A percentile compares a stretch with the other conserved stretches of the same genome.
phyloP scores from a whole-genome alignment of 2,888 invertebrate genomes.

The Plebejus melissa region DNA sequence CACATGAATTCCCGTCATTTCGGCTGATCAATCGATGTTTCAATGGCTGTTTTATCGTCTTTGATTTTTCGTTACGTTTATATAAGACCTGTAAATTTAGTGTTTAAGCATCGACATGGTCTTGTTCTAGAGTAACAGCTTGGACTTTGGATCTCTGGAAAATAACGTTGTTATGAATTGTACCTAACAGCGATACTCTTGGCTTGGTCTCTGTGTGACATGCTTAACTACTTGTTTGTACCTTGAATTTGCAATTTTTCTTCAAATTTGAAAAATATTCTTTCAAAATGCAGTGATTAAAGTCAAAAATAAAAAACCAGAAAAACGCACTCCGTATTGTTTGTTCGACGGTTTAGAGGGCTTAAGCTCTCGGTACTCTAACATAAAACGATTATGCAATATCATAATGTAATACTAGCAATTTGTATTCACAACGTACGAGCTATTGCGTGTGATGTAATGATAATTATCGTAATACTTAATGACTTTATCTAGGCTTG shows the following conservation, averaged over 20 bases:
- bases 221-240: no score
- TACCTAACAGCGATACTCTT: no score
- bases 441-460: not conserved
- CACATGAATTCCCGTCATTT: constrained; percentile 59
- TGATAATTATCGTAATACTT: constrained; percentile 1
- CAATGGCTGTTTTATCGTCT: constrained; percentile 37
- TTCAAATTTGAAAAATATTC: no score
- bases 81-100: not conserved
- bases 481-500: not conserved
- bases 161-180: not conserved
- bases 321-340: not conserved
- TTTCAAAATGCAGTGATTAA: not conserved
- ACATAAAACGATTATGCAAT: constrained; percentile 5
- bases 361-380: not conserved
- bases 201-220: no score
- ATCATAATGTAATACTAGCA: not conserved
- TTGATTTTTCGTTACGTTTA: constrained; percentile 34
- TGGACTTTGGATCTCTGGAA: not conserved
- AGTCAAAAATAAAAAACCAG: not conserved
- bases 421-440: constrained; percentile 1
- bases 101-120: no score
- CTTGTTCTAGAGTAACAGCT: not conserved
- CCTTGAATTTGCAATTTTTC: no score
- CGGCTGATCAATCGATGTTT: constrained; percentile 52
- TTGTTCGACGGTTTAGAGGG: not conserved